Base-by-base conservation (phyloP, 2,888 invertebrate species). In the Hermaeophaga mercurialis region DNA sequence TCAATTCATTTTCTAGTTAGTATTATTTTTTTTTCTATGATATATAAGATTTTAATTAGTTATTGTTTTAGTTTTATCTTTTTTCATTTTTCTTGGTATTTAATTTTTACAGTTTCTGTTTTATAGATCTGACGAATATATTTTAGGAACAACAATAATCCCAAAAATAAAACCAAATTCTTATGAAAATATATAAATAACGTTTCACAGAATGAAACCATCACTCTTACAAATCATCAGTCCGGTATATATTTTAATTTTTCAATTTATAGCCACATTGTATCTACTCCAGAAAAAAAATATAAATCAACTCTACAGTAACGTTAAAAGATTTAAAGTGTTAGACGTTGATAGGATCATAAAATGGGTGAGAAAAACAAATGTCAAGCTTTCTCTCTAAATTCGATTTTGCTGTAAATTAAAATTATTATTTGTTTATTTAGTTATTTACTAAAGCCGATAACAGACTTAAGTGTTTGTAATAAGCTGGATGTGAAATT, bases 341-440 rank as follows among this genome's bases (percentile, higher is more conserved):
- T 46, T 33, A 34, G 34, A 33, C 11, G 46, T 46, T 46, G 46
- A 46, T 46, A 46, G 46, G 46, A 46, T 46, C 33, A 46, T 46
- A 46, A 46, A 46, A 34, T 22, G 18, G n/a, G 46, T 11, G 46
- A 34, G 46, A 46, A 46, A 46, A 46, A 46, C 46, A 34, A 8
- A 19, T 12, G 46, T 33, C 46, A 34, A 15, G 33, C 31, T 8
- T 46, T 34, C 22, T 45, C 45, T 24, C n/a, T 7, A 18, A 15
- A 44, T 44, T 11, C 28, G 2, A 33, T 19, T 19, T 18, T 1
- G 12, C 9, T 9, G 22, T 46, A 46, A 46, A 46, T 34, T 12
- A 22, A 33, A 34, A 3, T 19, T 24, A 34, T 34, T 45, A 26
- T 45, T 34, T 33, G 46, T 34, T 19, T 46, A 34, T 46, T 46